These are phyloP conservation scores for Eriocheir sinensis DNA, from an alignment of 1,140 invertebrate species.

Conservation along the genomic window DNA sequence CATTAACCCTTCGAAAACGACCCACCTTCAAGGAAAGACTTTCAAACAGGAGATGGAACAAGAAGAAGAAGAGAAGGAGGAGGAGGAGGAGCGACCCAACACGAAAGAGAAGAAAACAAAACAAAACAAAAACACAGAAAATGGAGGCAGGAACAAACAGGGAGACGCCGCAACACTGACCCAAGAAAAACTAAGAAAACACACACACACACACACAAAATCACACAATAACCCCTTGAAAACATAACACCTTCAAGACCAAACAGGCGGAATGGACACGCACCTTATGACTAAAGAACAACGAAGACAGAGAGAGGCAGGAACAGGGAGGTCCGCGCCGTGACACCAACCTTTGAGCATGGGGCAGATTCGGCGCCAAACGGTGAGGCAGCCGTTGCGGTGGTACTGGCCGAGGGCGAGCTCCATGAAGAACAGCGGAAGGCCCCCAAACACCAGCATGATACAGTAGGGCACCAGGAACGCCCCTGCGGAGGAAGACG, in stretches of 20 bases:
- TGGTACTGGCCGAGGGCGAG: constrained; percentile 96
- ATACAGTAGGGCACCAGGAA: constrained; percentile 96
- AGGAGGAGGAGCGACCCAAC: neutral
- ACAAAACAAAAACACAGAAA: constrained; percentile 54
- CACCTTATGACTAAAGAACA: neutral
- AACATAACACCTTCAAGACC: too few species aligned
- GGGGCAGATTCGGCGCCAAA: constrained; percentile 97
- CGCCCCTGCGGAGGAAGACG: constrained; percentile 86
- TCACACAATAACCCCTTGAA: too few species aligned
- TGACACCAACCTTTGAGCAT: constrained; percentile 93
- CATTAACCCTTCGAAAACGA: neutral
- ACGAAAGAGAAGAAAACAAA: neutral
- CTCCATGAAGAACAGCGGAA: constrained; percentile 97
- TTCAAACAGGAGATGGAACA: neutral
- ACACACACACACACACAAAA: too few species aligned
- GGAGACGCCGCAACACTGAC: neutral
- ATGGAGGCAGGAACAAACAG: constrained; percentile 58
- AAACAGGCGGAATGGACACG: too few species aligned
- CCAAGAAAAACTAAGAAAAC: neutral
- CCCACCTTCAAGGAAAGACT: neutral
- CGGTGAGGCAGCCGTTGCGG: constrained; percentile 94
- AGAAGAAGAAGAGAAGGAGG: neutral
- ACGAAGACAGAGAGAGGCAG: too few species aligned
- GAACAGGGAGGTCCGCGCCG: neutral
- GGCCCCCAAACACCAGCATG: constrained; percentile 94